phyloP scores from a whole-genome alignment of 2,888 invertebrate species.

The Habroteleia sp. region DNA sequence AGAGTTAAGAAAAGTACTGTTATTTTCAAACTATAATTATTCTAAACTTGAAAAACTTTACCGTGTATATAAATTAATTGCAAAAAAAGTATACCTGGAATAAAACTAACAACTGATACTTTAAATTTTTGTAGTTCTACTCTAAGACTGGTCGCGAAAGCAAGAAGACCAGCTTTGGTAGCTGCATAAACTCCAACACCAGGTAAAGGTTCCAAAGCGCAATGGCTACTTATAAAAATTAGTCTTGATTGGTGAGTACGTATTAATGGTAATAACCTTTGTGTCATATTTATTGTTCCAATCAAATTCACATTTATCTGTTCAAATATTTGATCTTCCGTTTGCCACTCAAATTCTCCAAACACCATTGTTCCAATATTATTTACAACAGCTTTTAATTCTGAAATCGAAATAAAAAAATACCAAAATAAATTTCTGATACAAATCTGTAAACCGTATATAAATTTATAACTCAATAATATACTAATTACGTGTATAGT shows the following conservation, averaged over 20 bases:
- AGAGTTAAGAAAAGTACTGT: too few species aligned
- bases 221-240: slow-evolving; percentile 92
- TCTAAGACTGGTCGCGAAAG: slow-evolving; percentile 88
- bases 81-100: too few species aligned
- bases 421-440: too few species aligned
- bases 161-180: slow-evolving; percentile 89
- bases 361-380: slow-evolving; percentile 95
- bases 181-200: slow-evolving; percentile 90
- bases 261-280: slow-evolving; percentile 85
- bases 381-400: slow-evolving; percentile 90
- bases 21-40: too few species aligned
- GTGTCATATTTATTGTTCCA: slow-evolving; percentile 90
- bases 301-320: slow-evolving; percentile 92
- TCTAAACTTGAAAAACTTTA: too few species aligned
- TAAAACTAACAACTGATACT: slow-evolving; percentile 86
- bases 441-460: too few species aligned
- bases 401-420: too few species aligned
- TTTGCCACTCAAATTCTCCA: slow-evolving; percentile 95
- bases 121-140: slow-evolving; percentile 88
- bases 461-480: too few species aligned
- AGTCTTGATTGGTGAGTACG: slow-evolving; percentile 84
- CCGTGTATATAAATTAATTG: too few species aligned
- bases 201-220: slow-evolving; percentile 87
- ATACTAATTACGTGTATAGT: too few species aligned
- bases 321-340: slow-evolving; percentile 85